Conservation (phyloP, 1,140 invertebrate genomes). For the Cydia amplana region DNA sequence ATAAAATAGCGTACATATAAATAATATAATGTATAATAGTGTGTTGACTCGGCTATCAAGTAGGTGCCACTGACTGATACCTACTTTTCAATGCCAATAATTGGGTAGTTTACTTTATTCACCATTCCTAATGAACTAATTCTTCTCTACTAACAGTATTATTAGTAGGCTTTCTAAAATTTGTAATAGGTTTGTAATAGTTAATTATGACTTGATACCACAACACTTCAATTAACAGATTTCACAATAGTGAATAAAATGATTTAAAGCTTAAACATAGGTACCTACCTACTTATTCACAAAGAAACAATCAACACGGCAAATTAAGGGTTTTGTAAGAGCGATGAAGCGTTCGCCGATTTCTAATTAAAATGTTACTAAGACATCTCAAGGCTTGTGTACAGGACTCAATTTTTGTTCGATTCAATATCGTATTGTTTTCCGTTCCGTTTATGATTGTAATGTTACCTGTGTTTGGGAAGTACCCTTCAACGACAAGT, state of each 20-base stretch:
- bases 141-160: too few species aligned
- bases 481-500: too few species aligned
- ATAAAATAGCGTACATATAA: too few species aligned
- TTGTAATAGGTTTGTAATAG: not conserved
- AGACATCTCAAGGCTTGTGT: conserved; percentile 59
- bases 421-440: conserved; percentile 52
- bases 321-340: conserved; percentile 73
- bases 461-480: too few species aligned
- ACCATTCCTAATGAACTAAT: too few species aligned
- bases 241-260: conserved; percentile 35
- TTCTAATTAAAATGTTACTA: conserved; percentile 74
- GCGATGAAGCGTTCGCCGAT: conserved; percentile 61
- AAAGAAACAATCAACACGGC: conserved; percentile 51
- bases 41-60: too few species aligned
- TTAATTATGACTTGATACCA: not conserved
- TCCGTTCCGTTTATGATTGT: too few species aligned
- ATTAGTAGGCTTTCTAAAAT: not conserved
- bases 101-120: too few species aligned
- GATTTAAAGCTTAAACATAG: conserved; percentile 39
- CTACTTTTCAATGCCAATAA: too few species aligned
- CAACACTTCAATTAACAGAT: not conserved
- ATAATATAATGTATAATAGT: too few species aligned
- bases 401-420: conserved; percentile 68
- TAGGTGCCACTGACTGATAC: too few species aligned
- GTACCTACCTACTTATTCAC: conserved; percentile 40